Base-by-base conservation (phyloP, 1,140 invertebrate species). In the Trichogramma pretiosum region DNA sequence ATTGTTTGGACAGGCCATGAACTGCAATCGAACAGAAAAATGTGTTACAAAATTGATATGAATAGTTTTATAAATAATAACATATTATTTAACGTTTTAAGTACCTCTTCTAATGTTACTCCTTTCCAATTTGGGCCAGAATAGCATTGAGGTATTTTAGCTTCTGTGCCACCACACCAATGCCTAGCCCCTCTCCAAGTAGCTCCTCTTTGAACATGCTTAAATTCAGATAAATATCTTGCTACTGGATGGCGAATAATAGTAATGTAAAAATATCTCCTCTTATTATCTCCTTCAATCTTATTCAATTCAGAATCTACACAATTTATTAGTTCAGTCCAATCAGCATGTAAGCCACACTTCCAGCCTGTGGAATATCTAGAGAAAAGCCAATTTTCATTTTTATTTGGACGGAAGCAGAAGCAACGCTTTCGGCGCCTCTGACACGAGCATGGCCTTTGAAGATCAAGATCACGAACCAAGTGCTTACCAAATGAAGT, bases 361-460 rank as follows among this genome's bases (percentile, higher is more conserved):
- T 91, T 90, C 96, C 96, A 99, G 38, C 96, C 96, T 14, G 93
- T 97, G 7, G 94, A 97, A 72, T 97, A 98, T 58, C 96, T 80
- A 63, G 93, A 97, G 73, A 99, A 98, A 37, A 99, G 77, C 96
- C 96, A 99, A 72, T 87, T 85, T 75, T 93, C 85, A 67, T 88
- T 84, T 61, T 84, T 80, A 75, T 87, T 85, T 46, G 89, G 89
- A 60, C 89, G 79, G 72, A 91, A 89, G 75, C 92, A 95, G 68
- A 90, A 89, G 71, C 92, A 96, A 50, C 89, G 78, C 70, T 93
- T 94, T 45, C 81, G 78, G 54, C 84, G 79, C 50, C 84, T 79
- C 64, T 89, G 86, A 75, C 90, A 93, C 60, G 84, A 83, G 64
- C 86, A 97, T 28, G 88, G 87, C 58, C 85, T 78, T 75, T 89